A percentile compares a stretch with the other conserved stretches of the same genome.
Evolutionary conservation across 2,113 vertebrate genomes (phyloP).

Genomic region (Nansenia antarctica): DNA sequence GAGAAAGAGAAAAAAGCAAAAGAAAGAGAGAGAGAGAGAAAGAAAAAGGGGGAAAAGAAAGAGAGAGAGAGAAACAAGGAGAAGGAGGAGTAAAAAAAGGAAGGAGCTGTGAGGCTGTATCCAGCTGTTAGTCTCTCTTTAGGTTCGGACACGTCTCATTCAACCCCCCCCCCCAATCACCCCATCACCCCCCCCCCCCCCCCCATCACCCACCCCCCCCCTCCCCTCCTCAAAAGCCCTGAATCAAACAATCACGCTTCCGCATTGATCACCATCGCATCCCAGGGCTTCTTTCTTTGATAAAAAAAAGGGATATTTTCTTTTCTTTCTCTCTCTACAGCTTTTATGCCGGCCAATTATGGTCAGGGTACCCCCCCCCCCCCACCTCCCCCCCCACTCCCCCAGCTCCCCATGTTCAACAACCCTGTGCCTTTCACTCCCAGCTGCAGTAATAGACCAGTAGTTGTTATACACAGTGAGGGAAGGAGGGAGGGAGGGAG

Average conservation of each 20-base stretch:
- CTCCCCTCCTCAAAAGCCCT: constrained; percentile 51
- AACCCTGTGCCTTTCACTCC: constrained; percentile 70
- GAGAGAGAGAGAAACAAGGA: background rate
- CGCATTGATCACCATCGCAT: constrained; percentile 59
- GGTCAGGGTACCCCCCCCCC: constrained; percentile 64
- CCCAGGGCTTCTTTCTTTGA: constrained; percentile 54
- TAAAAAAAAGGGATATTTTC: constrained; percentile 50
- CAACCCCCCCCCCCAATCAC: constrained; percentile 19
- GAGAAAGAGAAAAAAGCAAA: constrained; percentile 30
- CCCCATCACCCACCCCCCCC: constrained; percentile 29
- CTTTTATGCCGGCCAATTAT: constrained; percentile 70
- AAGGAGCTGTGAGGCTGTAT: constrained; percentile 53
- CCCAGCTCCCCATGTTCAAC: constrained; percentile 59
- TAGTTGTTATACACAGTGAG: constrained; percentile 64
- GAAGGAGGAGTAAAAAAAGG: constrained; percentile 15
- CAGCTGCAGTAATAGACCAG: constrained; percentile 68
- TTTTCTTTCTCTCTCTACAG: constrained; percentile 37
- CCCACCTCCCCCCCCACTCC: no score
- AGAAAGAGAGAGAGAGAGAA: constrained; percentile 40
- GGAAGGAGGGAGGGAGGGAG: constrained; percentile 45
- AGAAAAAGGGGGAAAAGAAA: constrained; percentile 25
- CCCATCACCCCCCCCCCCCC: constrained; percentile 23
- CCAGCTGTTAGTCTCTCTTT: constrained; percentile 58
- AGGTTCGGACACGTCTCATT: constrained; percentile 26
- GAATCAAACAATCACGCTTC: constrained; percentile 61